Conservation (phyloP, 2,888 invertebrate species). For the Ennomos fuscantarius region DNA sequence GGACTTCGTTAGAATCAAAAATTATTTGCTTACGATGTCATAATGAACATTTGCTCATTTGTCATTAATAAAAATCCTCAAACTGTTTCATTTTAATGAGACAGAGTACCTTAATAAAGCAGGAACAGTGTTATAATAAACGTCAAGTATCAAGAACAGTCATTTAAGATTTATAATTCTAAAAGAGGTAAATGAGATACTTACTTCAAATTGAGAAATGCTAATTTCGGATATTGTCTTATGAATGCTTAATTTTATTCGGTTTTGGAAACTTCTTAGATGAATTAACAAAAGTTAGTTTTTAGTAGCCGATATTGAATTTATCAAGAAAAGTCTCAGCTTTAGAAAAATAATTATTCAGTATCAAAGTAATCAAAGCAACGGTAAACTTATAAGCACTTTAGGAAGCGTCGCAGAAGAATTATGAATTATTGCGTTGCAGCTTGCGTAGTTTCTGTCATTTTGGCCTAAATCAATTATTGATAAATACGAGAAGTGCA, state of each 20-base stretch:
- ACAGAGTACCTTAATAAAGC: no score
- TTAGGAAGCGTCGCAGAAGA: not conserved
- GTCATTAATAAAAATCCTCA: no score
- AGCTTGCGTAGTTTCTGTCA: no score
- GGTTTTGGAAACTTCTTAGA: constrained; percentile 5
- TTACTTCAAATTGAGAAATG: constrained; percentile 25
- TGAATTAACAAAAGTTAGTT: no score
- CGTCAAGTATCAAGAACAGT: constrained; percentile 24
- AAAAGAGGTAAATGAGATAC: constrained; percentile 29
- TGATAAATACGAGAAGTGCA: not conserved
- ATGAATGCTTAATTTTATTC: constrained; percentile 28
- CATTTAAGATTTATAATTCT: constrained; percentile 45
- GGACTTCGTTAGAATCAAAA: no score
- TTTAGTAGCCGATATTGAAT: no score
- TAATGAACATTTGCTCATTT: no score
- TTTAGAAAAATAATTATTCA: not conserved
- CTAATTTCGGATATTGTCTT: constrained; percentile 31
- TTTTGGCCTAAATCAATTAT: no score
- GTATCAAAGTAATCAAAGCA: constrained; percentile 25
- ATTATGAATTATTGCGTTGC: no score
- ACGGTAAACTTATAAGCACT: constrained; percentile 1
- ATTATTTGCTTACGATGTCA: no score
- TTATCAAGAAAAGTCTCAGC: no score
- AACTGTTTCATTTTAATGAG: no score
- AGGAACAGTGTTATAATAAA: constrained; percentile 10